Evolutionary conservation across 2,888 invertebrate species (phyloP).

Genomic region (Glaucopsyche alexis): DNA sequence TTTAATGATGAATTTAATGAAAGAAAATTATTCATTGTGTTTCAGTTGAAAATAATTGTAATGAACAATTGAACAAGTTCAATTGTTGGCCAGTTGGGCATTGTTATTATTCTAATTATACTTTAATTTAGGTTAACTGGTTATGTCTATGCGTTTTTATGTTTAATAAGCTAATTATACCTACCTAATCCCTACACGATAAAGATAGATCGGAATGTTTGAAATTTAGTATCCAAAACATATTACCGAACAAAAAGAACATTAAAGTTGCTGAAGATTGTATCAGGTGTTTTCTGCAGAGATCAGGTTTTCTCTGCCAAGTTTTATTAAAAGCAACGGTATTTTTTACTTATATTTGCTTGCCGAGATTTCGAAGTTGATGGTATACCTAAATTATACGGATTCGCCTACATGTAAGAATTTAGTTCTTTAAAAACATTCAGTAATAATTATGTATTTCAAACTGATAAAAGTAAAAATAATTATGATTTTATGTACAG

Average conservation of each 20-base stretch:
- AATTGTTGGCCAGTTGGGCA: not conserved
- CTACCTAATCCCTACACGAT: not conserved
- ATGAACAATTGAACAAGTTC: not conserved
- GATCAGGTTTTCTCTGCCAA: not conserved
- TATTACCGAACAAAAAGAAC: not conserved
- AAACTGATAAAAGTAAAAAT: no score
- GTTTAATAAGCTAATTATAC: not conserved
- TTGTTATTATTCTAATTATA: not conserved
- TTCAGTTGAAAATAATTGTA: not conserved
- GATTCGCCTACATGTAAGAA: not conserved
- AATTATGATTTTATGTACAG: no score
- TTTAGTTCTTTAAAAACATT: no score
- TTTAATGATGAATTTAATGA: not conserved
- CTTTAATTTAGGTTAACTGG: no score
- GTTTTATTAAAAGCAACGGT: not conserved
- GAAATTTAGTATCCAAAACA: not conserved
- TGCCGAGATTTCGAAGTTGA: not conserved
- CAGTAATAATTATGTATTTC: no score
- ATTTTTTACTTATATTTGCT: slow-evolving; percentile 1
- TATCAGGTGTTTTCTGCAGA: slow-evolving; percentile 20
- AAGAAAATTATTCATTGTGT: not conserved
- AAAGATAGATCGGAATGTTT: not conserved
- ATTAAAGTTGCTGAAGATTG: slow-evolving; percentile 16
- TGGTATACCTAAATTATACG: not conserved
- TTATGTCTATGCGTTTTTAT: no score